Conservation (phyloP, 2,113 vertebrate genomes). For the Pedionomus torquatus region DNA sequence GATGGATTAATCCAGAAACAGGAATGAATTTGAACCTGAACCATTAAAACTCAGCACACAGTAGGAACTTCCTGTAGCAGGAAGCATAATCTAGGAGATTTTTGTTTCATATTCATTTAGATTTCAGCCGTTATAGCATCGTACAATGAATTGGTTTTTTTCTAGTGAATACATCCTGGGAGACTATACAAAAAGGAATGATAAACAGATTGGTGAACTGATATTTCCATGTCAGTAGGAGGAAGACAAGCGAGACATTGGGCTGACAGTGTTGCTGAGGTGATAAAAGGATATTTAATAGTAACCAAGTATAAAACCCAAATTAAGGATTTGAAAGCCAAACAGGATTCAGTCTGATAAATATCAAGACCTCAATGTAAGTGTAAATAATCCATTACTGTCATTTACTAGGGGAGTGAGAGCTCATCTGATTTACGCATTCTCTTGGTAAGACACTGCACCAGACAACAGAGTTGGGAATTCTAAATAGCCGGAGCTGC, state of each 20-base stretch:
- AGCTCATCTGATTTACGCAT: constrained; percentile 10
- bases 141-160: background rate
- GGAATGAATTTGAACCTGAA: background rate
- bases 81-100: background rate
- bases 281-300: constrained; percentile 10
- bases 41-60: background rate
- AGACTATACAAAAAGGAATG: background rate
- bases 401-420: background rate
- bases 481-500: background rate
- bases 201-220: constrained; percentile 23
- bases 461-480: background rate
- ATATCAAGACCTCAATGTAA: background rate
- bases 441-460: background rate
- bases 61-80: background rate
- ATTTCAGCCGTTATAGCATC: background rate
- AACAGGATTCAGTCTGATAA: constrained; percentile 15
- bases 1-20: background rate
- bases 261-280: background rate
- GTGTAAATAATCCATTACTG: constrained; percentile 10
- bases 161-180: background rate
- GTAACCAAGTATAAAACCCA: constrained; percentile 10
- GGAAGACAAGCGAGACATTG: background rate
- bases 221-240: background rate
- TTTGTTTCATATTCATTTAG: background rate
- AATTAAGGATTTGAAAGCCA: constrained; percentile 26